Conservation (phyloP, 2,113 vertebrate genomes). For the Upupa epops region DNA sequence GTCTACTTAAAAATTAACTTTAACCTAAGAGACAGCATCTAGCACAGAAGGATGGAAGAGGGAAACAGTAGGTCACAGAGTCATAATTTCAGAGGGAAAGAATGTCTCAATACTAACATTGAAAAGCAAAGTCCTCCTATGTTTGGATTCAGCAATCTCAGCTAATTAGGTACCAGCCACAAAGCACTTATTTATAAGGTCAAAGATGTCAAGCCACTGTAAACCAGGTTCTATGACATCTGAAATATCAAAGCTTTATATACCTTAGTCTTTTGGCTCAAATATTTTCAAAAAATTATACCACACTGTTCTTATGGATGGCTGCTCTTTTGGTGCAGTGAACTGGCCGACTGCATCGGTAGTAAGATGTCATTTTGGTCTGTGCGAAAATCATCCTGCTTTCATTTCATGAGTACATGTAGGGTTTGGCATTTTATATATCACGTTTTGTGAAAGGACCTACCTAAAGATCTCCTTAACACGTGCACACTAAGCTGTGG, state of each 20-base stretch:
- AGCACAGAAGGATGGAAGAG: background rate
- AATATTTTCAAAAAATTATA: background rate
- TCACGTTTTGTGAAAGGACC: no score
- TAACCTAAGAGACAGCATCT: background rate
- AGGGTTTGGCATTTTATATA: background rate
- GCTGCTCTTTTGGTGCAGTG: background rate
- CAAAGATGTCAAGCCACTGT: background rate
- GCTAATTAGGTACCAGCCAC: background rate
- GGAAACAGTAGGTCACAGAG: rapidly evolving
- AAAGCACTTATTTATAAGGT: background rate
- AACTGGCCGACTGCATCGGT: background rate
- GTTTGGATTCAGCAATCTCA: background rate
- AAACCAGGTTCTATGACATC: background rate
- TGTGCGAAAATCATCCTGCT: background rate
- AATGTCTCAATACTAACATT: background rate
- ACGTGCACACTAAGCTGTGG: background rate
- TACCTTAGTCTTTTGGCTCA: background rate
- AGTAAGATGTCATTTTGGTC: background rate
- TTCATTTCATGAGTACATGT: background rate
- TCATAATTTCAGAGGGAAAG: background rate
- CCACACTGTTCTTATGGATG: background rate
- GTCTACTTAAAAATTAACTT: background rate
- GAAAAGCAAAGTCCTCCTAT: background rate
- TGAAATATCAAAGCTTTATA: background rate
- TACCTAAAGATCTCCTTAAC: background rate